Base-by-base conservation (phyloP, 1,140 invertebrate species). In the Drosophila trapezifrons region DNA sequence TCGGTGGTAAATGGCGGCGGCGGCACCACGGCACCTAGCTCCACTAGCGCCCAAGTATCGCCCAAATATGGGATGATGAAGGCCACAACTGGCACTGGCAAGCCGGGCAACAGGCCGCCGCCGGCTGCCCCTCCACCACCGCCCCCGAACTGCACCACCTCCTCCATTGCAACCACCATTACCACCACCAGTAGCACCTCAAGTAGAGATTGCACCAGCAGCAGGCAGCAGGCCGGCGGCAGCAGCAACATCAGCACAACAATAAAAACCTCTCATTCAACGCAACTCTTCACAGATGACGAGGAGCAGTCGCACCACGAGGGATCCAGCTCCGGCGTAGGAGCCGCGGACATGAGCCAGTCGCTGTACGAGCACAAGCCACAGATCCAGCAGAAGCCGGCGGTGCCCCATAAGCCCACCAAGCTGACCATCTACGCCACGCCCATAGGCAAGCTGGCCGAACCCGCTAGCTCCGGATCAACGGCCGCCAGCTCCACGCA, bases 351-450 rank as follows among this genome's bases (percentile, higher is more conserved):
- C 70, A 91, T 91, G 90, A 86, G 82, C 32, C 90, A 91, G 47
- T 91, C 84, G 25, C 80, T 91, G 22, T 90, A 79, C 43, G 74
- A 72, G 49, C 78, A 69, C 38, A 76, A 76, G 18, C 40, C 57
- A 2, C 63, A 73, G 37, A 45, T 62, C 20, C 72, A 65, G 17
- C 77, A 85, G 45, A 94, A 93, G 82, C 93, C 93, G 4, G 93
- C 93, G 18, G 93, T 93, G 17, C 94, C 94, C 18, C 93, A 93
- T 1, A 95, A 95, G 87, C 94, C 94, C 25, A 89, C 91, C 27
- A 94, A 94, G 74, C 74, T 94, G 12, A 93, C 93, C 9, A 94
- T 94, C 27, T 94, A 94, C 49, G 94, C 94, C 12, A 94, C 93
- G 17, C 94, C 94, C 10, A 94, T 93, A 43, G 90, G 83, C 51